Evolutionary conservation across 1,140 invertebrate genomes (phyloP).

Genomic region (Maconellicoccus hirsutus): DNA sequence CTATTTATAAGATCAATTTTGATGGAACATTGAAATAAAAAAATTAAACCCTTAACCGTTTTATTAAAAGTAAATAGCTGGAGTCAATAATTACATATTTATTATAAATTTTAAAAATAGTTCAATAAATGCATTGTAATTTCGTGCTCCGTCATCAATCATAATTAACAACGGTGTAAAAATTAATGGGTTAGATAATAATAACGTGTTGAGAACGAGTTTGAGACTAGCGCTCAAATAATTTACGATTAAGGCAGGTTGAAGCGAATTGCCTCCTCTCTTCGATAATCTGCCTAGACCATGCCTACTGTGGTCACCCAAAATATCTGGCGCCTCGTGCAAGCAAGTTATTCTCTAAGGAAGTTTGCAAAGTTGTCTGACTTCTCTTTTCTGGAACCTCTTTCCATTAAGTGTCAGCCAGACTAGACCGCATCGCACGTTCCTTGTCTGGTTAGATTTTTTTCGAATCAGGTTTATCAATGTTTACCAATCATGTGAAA

Average conservation of each 20-base stretch:
- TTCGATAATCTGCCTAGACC: neutral
- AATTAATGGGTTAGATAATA: conserved; percentile 17
- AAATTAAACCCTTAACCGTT: neutral
- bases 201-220: conserved; percentile 4
- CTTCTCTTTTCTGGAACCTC: neutral
- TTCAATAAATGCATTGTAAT: neutral
- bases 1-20: no score
- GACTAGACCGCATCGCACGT: conserved; percentile 6
- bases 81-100: neutral
- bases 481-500: conserved; percentile 5
- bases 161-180: conserved; percentile 10
- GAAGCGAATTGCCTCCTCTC: neutral
- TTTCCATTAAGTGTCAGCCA: neutral
- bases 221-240: conserved; percentile 12
- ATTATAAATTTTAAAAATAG: neutral
- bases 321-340: conserved; percentile 1
- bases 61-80: neutral
- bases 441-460: neutral
- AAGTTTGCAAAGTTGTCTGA: conserved; percentile 4
- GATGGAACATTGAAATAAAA: neutral
- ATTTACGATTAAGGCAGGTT: conserved; percentile 15
- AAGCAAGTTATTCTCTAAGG: neutral
- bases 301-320: neutral
- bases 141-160: neutral
- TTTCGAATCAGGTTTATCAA: neutral